Evolutionary conservation across 2,797 vertebrate species (phyloP).

Genomic region (Lates japonicus): DNA sequence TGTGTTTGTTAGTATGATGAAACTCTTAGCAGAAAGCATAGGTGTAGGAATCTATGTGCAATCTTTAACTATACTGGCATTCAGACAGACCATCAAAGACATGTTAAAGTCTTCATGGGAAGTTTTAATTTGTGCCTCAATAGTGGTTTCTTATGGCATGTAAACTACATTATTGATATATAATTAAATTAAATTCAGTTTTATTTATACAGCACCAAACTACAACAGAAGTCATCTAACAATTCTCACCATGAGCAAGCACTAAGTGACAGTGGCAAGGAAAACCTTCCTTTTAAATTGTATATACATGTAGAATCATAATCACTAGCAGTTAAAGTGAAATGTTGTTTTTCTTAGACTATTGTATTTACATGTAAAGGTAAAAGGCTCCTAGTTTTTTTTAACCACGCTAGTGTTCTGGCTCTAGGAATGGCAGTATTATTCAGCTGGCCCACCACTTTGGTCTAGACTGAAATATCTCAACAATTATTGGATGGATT

Average conservation of each 20-base stretch:
- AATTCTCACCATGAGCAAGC: too few species aligned
- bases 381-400: not conserved
- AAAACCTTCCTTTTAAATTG: too few species aligned
- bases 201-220: too few species aligned
- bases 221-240: too few species aligned
- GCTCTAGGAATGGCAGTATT: not conserved
- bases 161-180: not conserved
- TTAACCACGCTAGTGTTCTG: too few species aligned
- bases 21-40: conserved; percentile 19
- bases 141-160: conserved; percentile 21
- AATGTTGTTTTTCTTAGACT: not conserved
- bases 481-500: not conserved
- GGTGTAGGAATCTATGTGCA: not conserved
- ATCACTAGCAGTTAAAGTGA: not conserved
- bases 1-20: conserved; percentile 19
- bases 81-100: conserved; percentile 15
- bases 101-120: conserved; percentile 24
- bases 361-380: not conserved
- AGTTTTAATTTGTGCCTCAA: conserved; percentile 15
- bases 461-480: not conserved
- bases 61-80: conserved; percentile 31
- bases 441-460: not conserved
- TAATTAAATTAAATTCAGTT: too few species aligned
- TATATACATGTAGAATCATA: not conserved
- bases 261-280: too few species aligned